A percentile compares a stretch with the other conserved stretches of the same genome.
phyloP scores from a whole-genome alignment of 2,888 invertebrate species.

The Drosophila borealis region DNA sequence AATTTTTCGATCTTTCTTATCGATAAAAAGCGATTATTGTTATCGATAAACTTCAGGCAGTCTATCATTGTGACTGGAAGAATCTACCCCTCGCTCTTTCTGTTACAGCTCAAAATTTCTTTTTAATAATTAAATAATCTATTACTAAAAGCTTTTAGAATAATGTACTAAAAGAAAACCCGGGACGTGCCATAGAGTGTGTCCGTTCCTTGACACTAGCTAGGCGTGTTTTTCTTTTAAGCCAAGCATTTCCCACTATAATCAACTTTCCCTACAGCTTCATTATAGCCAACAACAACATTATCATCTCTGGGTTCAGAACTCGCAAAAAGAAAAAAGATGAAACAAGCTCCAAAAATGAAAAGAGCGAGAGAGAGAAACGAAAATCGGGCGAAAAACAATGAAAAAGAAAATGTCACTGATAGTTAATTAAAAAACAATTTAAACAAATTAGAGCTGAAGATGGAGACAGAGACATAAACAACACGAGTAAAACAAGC shows the following conservation, averaged over 20 bases:
- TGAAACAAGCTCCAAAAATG: slow-evolving; percentile 2
- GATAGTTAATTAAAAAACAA: slow-evolving; percentile 81
- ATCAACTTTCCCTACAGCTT: slow-evolving; percentile 62
- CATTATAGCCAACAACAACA: slow-evolving; percentile 44
- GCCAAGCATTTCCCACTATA: slow-evolving; percentile 13
- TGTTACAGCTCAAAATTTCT: too few relatives aligned
- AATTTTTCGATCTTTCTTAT: neutral
- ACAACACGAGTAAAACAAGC: slow-evolving; percentile 18
- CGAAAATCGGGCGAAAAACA: slow-evolving; percentile 55
- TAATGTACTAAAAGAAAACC: too few relatives aligned
- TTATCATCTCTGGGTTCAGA: slow-evolving; percentile 31
- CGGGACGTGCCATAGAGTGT: too few relatives aligned
- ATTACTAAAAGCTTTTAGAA: too few relatives aligned
- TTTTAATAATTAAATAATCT: too few relatives aligned
- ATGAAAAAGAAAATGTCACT: slow-evolving; percentile 72
- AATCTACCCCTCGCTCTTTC: too few relatives aligned
- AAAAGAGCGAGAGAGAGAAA: slow-evolving; percentile 14
- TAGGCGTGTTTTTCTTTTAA: neutral
- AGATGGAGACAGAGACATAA: slow-evolving; percentile 40
- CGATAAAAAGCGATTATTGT: neutral
- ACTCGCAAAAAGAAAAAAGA: slow-evolving; percentile 14
- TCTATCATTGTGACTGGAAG: too few relatives aligned
- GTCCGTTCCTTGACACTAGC: too few relatives aligned
- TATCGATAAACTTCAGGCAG: neutral
- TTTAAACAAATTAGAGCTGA: slow-evolving; percentile 79